Evolutionary conservation across 2,113 vertebrate species (phyloP).

Genomic region (Albula goreensis): DNA sequence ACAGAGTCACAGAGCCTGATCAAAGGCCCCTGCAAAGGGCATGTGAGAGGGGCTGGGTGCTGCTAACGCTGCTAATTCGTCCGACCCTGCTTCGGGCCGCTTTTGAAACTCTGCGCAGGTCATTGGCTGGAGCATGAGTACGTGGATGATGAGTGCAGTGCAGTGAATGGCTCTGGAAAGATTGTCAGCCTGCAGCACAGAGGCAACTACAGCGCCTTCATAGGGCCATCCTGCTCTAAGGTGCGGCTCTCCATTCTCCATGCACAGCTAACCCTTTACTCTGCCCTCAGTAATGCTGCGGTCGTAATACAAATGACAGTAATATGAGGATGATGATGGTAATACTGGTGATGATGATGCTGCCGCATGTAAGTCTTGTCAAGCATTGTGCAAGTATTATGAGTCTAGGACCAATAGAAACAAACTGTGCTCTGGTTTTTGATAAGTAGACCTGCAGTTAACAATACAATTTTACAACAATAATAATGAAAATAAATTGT

Average conservation of each 20-base stretch:
- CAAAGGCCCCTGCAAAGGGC: not conserved
- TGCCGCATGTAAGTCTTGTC: too few species aligned
- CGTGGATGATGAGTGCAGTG: constrained; percentile 46
- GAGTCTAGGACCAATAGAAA: too few species aligned
- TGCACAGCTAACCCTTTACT: too few species aligned
- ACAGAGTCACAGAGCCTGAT: not conserved
- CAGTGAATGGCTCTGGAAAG: constrained; percentile 45
- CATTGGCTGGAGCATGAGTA: constrained; percentile 45
- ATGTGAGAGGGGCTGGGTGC: not conserved
- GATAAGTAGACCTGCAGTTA: too few species aligned
- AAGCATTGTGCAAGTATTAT: too few species aligned
- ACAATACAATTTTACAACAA: not conserved
- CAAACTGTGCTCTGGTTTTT: not conserved
- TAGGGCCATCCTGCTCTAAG: constrained; percentile 46
- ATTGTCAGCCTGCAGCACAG: constrained; percentile 32
- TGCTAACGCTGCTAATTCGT: too few species aligned
- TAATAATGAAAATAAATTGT: not conserved
- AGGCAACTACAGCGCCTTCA: constrained; percentile 48
- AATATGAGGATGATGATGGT: too few species aligned
- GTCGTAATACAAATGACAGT: too few species aligned
- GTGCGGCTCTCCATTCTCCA: constrained; percentile 10
- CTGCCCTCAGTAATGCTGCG: too few species aligned
- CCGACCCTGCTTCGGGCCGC: too few species aligned
- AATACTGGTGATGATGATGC: too few species aligned
- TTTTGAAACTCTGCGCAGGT: constrained; percentile 32